Evolutionary conservation across 2,888 invertebrate species (phyloP).

Genomic region (Sylvicola fuscatus): DNA sequence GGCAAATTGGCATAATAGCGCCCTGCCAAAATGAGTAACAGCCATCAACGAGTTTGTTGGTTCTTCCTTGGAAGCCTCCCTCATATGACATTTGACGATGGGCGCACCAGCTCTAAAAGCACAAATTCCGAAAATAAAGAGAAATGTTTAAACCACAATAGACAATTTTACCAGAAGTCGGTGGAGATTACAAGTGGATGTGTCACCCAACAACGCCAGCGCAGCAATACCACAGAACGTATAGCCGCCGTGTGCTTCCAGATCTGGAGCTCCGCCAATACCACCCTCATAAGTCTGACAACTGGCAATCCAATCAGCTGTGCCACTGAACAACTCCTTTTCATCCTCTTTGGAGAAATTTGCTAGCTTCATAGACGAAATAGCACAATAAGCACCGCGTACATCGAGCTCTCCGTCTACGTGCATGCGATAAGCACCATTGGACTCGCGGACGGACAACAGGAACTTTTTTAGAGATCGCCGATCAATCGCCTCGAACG

Average conservation of each 20-base stretch:
- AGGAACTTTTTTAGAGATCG: slow-evolving; percentile 56
- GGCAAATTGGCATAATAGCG: slow-evolving; percentile 72
- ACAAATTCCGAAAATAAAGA: slow-evolving; percentile 1
- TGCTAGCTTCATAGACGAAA: slow-evolving; percentile 63
- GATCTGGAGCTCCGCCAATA: slow-evolving; percentile 80
- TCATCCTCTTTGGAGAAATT: slow-evolving; percentile 48
- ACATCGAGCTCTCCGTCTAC: slow-evolving; percentile 85
- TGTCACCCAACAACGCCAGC: slow-evolving; percentile 58
- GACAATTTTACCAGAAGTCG: slow-evolving; percentile 36
- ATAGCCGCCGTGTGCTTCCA: slow-evolving; percentile 99
- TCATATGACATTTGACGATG: slow-evolving; percentile 85
- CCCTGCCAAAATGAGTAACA: slow-evolving; percentile 99
- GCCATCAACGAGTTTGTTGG: slow-evolving; percentile 95
- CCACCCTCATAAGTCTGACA: slow-evolving; percentile 99
- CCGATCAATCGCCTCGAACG: slow-evolving; percentile 65
- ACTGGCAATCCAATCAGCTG: slow-evolving; percentile 81
- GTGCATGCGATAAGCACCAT: slow-evolving; percentile 88
- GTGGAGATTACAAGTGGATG: slow-evolving; percentile 52
- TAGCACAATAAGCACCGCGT: slow-evolving; percentile 92
- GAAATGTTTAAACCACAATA: background rate
- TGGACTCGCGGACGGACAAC: slow-evolving; percentile 48
- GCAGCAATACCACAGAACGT: slow-evolving; percentile 92
- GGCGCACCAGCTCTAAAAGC: slow-evolving; percentile 55
- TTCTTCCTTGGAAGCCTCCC: slow-evolving; percentile 94
- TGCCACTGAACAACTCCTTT: slow-evolving; percentile 58